Evolutionary conservation across 1,140 invertebrate genomes (phyloP), one percentile per base, ranked within the genome.

Genomic region (Cryptotermes secundus): DNA sequence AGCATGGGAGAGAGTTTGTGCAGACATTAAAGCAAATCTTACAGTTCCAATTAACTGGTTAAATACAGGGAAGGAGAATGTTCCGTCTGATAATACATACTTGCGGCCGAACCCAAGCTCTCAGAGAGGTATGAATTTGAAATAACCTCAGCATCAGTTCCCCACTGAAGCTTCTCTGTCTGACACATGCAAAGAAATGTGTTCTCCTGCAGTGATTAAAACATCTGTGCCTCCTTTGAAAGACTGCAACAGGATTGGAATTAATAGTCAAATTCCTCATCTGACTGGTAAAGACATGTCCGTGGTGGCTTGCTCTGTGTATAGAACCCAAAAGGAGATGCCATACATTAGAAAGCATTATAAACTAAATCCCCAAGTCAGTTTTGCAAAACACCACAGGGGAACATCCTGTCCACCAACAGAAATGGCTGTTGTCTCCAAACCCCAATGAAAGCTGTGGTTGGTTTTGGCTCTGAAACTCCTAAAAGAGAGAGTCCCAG

Each of bases 211-310:
- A 22, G 22, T 34, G 53, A n/a, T 26, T 34, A 83, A 83, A 31
- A 42, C 34, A 36, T 85, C 84, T 14, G n/a, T 83, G 16, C 84
- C 85, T n/a, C 83, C 85, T 24, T 38, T 86, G 10, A 86, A 86
- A 80, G 85, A 86, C 38, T 84, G 53, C 59, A 86, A 84, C 42
- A 65, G 72, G 34, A 86, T 85, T 35, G 82, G 83, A 82, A 31
- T 59, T 4, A 49, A 49, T 42, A 38, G 35, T 82, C 36, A 34
- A 38, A 42, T 36, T 16, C 26, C 80, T 19, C 80, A 81, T 14
- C 42, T 38, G 10, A 26, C 22, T 12, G 24, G 22, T 36, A 81
- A 81, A 31, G 36, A 45, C 6, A 42, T 16, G 31, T 24, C n/a
- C 3, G 38, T 31, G 59, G 16, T 72, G n/a, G 19, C 45, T 49